Evolutionary conservation across 2,113 vertebrate genomes (phyloP).

Genomic region (Taxidea taxus): DNA sequence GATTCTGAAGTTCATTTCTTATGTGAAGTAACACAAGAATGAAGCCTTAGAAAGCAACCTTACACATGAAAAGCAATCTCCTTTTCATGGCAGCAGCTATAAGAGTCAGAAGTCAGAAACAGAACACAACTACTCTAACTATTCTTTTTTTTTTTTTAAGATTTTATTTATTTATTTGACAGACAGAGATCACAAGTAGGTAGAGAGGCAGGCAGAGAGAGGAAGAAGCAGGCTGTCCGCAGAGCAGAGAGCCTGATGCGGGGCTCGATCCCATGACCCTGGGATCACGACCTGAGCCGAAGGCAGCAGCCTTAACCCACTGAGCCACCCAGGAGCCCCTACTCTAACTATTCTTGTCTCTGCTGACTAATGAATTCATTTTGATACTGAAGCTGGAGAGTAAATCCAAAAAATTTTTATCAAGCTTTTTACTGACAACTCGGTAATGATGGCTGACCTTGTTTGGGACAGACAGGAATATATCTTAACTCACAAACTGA

Average conservation of each 20-base stretch:
- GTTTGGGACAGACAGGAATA: background rate
- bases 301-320: too few relatives aligned
- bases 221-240: too few relatives aligned
- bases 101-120: background rate
- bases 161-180: too few relatives aligned
- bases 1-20: background rate
- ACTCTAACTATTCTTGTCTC: background rate
- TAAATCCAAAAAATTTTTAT: background rate
- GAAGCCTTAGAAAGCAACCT: background rate
- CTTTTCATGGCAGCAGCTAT: background rate
- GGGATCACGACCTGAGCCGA: too few relatives aligned
- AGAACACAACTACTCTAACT: background rate
- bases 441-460: background rate
- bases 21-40: background rate
- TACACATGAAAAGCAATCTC: background rate
- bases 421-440: background rate
- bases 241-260: too few relatives aligned
- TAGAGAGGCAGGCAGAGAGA: too few relatives aligned
- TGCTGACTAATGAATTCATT: background rate
- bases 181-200: too few relatives aligned
- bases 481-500: background rate
- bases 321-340: too few relatives aligned
- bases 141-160: too few relatives aligned
- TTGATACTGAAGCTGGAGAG: background rate
- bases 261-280: too few relatives aligned